A percentile compares a stretch with the other conserved stretches of the same genome.
These are phyloP conservation scores for Porites australiensis DNA, from an alignment of 64 coral and sea anemone genomes.

Conservation along the genomic window DNA sequence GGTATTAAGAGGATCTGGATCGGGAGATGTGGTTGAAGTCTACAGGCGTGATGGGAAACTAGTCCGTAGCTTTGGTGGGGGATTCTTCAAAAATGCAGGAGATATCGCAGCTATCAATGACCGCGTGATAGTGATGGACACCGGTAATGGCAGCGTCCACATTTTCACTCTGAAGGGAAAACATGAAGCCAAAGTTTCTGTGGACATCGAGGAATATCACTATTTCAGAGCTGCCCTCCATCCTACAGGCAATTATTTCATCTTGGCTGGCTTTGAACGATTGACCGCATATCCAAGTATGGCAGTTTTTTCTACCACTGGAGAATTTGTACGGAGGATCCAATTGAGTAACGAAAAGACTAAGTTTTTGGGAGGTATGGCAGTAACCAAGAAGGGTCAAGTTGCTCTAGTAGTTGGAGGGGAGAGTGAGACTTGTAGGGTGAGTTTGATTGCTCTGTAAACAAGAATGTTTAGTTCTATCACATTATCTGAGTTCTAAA, in stretches of 20 bases:
- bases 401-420: neutral
- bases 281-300: neutral
- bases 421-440: neutral
- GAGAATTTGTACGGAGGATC: neutral
- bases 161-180: neutral
- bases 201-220: neutral
- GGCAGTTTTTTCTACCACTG: neutral
- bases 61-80: neutral
- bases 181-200: neutral
- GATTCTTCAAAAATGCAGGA: neutral
- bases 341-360: neutral
- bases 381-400: neutral
- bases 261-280: neutral
- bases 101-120: neutral
- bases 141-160: neutral
- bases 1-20: neutral
- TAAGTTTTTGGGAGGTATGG: neutral
- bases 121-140: neutral
- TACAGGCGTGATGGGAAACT: neutral
- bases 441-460: neutral
- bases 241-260: neutral
- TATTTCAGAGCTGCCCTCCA: neutral
- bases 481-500: too few species aligned
- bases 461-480: too few species aligned
- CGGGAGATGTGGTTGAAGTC: neutral